Evolutionary conservation across 1,140 invertebrate species (phyloP), one percentile per base, ranked within the genome.

Genomic region (Cydia pomonella): DNA sequence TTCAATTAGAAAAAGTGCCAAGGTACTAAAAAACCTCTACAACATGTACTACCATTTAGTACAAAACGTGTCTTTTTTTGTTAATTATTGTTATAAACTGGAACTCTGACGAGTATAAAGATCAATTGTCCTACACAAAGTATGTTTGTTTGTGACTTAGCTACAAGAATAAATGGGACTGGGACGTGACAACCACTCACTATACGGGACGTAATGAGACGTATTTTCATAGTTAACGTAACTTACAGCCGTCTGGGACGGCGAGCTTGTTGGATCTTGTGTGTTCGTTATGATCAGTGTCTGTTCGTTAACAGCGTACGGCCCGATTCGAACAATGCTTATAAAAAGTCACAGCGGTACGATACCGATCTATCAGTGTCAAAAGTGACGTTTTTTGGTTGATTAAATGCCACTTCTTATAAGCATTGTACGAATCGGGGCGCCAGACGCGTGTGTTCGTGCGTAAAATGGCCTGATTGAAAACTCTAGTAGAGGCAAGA

Each of bases 81-180:
- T 18, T 9, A 7, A 18, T 13, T 3, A 23, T 23, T 23, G 53
- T 23, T 59, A 59, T 7, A 59, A 59, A 59, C 53, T 23, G 53
- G 53, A 59, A 23, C 21, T 18, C 53, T 23, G 53, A 53, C 50
- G 12, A 18, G 53, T 59, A 59, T 23, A 23, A 50, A 9, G 53
- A 59, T 7, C 53, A 21, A 59, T 23, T 59, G 53, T 59, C 9
- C 21, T 59, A 59, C 53, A 59, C 53, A 59, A 59, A 50, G 47
- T 50, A n/a, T 23, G 53, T 59, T 59, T 59, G 53, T 59, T 59
- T 59, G 53, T 59, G 50, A 63, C 75, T 79, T 77, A 76, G 75
- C 78, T 82, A 80, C 80, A 79, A 81, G 79, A 85, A 84, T 85
- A 82, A 87, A 84, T 87, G 81, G 82, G 72, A 50, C 77, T 76